These are phyloP conservation scores for Drosophila truncata DNA, from an alignment of 1,140 invertebrate genomes.

Conservation along the genomic window DNA sequence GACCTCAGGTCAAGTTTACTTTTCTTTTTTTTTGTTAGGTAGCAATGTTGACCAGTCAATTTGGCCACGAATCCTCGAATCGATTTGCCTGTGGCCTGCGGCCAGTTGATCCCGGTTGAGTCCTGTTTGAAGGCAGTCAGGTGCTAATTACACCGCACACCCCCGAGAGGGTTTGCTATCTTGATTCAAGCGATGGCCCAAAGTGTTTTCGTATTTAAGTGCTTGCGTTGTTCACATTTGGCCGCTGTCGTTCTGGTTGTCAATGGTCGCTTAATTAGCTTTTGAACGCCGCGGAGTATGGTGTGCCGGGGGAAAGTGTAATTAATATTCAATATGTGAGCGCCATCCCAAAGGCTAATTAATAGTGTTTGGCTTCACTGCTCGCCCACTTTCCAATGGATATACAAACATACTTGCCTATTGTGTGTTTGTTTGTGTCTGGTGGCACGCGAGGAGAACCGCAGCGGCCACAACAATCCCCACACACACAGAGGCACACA, in stretches of 20 bases:
- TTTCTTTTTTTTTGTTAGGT: neutral
- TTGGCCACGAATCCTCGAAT: conserved; percentile 11
- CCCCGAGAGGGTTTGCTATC: conserved; percentile 16
- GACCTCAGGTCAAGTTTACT: conserved; percentile 7
- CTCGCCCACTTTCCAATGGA: conserved; percentile 31
- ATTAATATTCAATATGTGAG: conserved; percentile 80
- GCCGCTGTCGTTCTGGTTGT: conserved; percentile 28
- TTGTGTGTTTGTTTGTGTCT: neutral
- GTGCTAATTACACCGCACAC: conserved; percentile 74
- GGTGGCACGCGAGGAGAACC: conserved; percentile 62
- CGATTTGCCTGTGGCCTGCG: conserved; percentile 17
- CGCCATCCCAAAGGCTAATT: conserved; percentile 59
- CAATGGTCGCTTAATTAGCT: conserved; percentile 63
- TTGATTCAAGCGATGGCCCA: conserved; percentile 37
- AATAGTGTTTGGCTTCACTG: conserved; percentile 61
- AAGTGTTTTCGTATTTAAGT: conserved; percentile 68
- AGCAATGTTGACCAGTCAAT: conserved; percentile 17
- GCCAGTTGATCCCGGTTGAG: conserved; percentile 34
- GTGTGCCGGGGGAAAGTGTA: conserved; percentile 44
- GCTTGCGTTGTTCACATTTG: conserved; percentile 64
- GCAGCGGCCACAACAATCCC: conserved; percentile 61
- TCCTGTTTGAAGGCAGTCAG: conserved; percentile 49
- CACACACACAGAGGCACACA: conserved; percentile 21
- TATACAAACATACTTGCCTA: neutral
- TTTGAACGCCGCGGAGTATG: conserved; percentile 2